Base-by-base conservation (phyloP, 2,113 vertebrate species). In the Zapornia atra region DNA sequence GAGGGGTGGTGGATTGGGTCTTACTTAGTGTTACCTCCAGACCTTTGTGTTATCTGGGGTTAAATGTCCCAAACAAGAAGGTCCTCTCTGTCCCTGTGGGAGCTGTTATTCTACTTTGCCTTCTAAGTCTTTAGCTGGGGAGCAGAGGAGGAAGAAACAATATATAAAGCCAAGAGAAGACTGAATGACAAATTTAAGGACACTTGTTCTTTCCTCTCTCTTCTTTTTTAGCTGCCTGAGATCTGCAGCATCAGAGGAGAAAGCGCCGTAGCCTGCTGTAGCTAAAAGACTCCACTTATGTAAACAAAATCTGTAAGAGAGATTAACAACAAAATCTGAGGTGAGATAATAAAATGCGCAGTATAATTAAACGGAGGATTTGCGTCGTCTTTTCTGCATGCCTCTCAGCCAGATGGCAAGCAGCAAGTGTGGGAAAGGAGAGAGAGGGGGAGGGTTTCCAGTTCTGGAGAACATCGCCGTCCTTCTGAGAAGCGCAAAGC, bases 341-440 rank as follows among this genome's bases (percentile, higher is more conserved):
- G 95, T 84, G 86, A 95, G 90, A 75, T 88, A 95, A 96, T 93
- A 93, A 95, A 96, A 73, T 73, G 82, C 21, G 21, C 88, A 92
- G 81, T 42, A 61, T 69, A 93, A 96, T 90, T 90, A 95, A 96
- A 82, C 8, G 46, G 75, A 92, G 84, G 82, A 83, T 88, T 93
- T 65, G 66, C 77, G 91, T 40, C 60, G 21, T 70, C 70, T 89
- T 57, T 57, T 57, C 72, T 51, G 68, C 44, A 5, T 60, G 91
- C 82, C 56, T 79, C 68, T 85, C 70, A 90, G 84, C 71, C 83
- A 86, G 78, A 95, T 75, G 90, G 92, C 86, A 82, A 72, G 76
- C 75, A 21, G 87, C 73, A 59, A 84, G 85, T 29, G 66, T 72
- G 92, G 42, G 78, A 86, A 95, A 94, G 76, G 26, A 53, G 59